phyloP scores from a whole-genome alignment of 2,797 vertebrate species.

The Hippocampus kuda region DNA sequence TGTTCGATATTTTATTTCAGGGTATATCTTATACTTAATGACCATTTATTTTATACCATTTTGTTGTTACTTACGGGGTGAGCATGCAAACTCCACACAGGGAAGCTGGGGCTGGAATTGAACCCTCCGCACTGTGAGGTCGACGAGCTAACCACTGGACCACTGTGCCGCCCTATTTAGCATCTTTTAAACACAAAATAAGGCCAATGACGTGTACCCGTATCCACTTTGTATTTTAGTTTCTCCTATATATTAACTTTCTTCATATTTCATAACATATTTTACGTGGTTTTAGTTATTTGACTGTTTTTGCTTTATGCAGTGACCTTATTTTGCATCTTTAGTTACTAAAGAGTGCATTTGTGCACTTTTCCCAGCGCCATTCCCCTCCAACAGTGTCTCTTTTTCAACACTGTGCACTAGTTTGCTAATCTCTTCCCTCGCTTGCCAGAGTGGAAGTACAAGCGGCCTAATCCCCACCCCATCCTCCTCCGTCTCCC shows the following conservation, averaged over 20 bases:
- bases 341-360: background rate
- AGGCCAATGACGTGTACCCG: no score
- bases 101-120: no score
- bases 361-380: conserved; percentile 37
- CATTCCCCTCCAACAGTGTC: conserved; percentile 22
- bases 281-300: background rate
- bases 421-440: conserved; percentile 47
- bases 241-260: background rate
- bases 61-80: no score
- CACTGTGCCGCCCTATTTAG: no score
- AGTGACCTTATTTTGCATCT: background rate
- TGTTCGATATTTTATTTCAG: no score
- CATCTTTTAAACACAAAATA: no score
- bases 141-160: no score
- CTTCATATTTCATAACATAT: background rate
- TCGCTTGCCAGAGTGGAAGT: conserved; percentile 39
- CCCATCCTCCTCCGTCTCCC: conserved; percentile 45
- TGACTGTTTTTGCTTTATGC: background rate
- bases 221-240: background rate
- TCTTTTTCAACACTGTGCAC: conserved; percentile 30
- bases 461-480: conserved; percentile 48
- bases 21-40: no score
- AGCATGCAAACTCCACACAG: no score
- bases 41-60: no score
- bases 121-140: no score